A percentile compares a stretch with the other conserved stretches of the same genome.
phyloP scores from a whole-genome alignment of 2,113 vertebrate species.

The Chaenogobius annularis region DNA sequence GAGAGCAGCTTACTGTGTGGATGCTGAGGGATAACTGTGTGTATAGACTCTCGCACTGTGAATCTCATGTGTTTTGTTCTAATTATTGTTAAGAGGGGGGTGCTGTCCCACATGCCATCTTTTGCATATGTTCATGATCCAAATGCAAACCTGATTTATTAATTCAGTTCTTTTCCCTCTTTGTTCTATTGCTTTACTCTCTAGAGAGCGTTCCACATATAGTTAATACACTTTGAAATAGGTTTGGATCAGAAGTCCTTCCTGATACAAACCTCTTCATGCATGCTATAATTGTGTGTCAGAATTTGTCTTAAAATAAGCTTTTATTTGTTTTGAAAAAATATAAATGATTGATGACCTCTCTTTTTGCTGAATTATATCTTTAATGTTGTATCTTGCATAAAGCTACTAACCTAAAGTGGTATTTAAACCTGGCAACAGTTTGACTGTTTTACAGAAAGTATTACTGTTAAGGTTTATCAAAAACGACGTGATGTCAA shows the following conservation, averaged over 20 bases:
- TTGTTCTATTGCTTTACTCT: not conserved
- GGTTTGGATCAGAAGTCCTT: not conserved
- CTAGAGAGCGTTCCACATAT: not conserved
- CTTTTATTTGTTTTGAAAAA: no score
- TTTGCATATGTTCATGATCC: slow-evolving; percentile 17
- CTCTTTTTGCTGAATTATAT: no score
- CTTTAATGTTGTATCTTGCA: no score
- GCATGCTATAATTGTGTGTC: not conserved
- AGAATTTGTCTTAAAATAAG: not conserved
- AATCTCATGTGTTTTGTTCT: slow-evolving; percentile 41
- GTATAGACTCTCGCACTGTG: slow-evolving; percentile 42
- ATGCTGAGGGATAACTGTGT: slow-evolving; percentile 37
- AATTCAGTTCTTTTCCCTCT: not conserved
- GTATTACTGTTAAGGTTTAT: not conserved
- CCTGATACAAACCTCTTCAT: not conserved
- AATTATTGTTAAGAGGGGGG: slow-evolving; percentile 22
- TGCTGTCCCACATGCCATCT: not conserved
- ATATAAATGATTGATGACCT: no score
- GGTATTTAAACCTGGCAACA: no score
- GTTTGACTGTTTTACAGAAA: no score
- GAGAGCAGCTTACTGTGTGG: slow-evolving; percentile 1
- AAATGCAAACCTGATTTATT: slow-evolving; percentile 31
- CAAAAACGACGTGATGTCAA: not conserved
- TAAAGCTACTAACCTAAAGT: no score
- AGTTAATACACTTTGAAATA: not conserved